Evolutionary conservation across 2,888 invertebrate genomes (phyloP).

Genomic region (Agrotis exclamationis): DNA sequence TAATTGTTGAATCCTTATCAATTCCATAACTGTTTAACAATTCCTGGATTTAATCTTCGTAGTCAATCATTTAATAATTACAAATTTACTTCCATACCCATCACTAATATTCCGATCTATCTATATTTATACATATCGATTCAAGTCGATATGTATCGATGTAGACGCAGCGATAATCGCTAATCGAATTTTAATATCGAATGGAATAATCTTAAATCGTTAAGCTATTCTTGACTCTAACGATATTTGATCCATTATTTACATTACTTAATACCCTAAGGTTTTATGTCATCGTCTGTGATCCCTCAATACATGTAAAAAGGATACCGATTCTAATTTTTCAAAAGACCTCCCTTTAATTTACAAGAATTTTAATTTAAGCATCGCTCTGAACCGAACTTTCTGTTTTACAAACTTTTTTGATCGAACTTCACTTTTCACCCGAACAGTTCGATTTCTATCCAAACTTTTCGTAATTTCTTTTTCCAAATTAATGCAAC

Average conservation of each 20-base stretch:
- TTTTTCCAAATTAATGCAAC: conserved; percentile 44
- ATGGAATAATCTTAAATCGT: conserved; percentile 64
- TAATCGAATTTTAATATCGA: conserved; percentile 59
- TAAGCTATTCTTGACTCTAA: conserved; percentile 73
- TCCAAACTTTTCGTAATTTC: conserved; percentile 18
- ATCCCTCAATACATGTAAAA: conserved; percentile 85
- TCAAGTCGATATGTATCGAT: conserved; percentile 53
- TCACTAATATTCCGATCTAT: conserved; percentile 51
- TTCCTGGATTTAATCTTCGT: conserved; percentile 77
- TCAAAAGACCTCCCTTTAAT: conserved; percentile 34
- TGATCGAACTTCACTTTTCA: conserved; percentile 45
- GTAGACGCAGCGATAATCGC: conserved; percentile 51
- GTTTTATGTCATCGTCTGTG: conserved; percentile 80
- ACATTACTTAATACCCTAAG: conserved; percentile 81
- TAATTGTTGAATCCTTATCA: conserved; percentile 82
- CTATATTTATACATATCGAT: conserved; percentile 57
- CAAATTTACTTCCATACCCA: conserved; percentile 50
- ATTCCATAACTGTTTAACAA: conserved; percentile 85
- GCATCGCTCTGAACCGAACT: conserved; percentile 35
- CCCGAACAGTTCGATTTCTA: conserved; percentile 31
- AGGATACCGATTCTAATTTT: conserved; percentile 73
- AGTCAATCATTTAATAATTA: conserved; percentile 59
- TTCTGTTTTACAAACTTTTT: conserved; percentile 43
- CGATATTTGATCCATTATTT: conserved; percentile 84
- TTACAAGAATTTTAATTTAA: conserved; percentile 48